These are phyloP conservation scores for Cephalophus harveyi DNA, from an alignment of 2,113 vertebrate species.

Conservation along the genomic window DNA sequence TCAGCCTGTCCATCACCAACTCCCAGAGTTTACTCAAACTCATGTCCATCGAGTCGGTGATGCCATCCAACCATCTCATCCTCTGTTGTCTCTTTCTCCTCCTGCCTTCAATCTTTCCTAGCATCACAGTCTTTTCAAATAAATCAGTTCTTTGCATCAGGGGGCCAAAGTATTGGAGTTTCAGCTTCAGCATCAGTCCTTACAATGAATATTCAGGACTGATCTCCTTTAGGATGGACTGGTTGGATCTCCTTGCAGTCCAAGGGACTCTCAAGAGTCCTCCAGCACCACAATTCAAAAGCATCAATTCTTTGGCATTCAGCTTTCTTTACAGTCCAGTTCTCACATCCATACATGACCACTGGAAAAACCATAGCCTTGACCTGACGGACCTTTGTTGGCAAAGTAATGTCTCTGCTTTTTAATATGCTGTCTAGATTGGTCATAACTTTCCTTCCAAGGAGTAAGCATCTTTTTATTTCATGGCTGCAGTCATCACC, in stretches of 20 bases:
- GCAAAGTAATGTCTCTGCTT: neutral
- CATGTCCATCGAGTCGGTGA: neutral
- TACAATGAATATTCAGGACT: neutral
- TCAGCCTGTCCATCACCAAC: neutral
- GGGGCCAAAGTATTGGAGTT: neutral
- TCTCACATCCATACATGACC: neutral
- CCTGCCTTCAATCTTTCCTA: neutral
- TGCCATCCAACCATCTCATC: neutral
- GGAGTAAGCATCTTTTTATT: neutral
- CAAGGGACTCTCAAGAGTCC: neutral
- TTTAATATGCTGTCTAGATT: neutral
- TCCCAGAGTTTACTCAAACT: neutral
- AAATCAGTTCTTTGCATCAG: neutral
- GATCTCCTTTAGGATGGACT: neutral
- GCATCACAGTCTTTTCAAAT: neutral
- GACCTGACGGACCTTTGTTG: neutral
- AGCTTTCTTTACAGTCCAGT: neutral
- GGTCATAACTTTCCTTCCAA: neutral
- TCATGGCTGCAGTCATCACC: neutral
- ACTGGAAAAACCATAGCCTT: neutral
- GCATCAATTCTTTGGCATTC: neutral
- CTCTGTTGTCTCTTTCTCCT: neutral
- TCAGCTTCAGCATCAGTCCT: neutral
- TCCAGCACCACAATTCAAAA: neutral
- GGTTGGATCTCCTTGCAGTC: neutral